phyloP scores from a whole-genome alignment of 2,888 invertebrate species.

The Monopis laevigella region DNA sequence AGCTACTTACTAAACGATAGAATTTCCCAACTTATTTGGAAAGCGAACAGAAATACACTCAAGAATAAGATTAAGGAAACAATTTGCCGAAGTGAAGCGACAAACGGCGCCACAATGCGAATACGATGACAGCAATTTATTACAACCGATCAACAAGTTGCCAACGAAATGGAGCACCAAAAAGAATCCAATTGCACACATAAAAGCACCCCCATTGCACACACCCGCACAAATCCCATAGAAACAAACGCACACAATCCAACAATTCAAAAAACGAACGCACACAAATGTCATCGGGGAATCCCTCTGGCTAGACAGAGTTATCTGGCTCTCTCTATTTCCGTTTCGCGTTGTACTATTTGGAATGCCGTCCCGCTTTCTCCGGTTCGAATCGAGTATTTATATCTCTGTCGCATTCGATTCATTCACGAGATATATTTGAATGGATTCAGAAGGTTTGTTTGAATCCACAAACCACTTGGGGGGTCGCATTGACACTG shows the following conservation, averaged over 20 bases:
- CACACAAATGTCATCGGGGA: constrained; percentile 66
- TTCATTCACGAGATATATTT: constrained; percentile 62
- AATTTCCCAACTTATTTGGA: too few relatives aligned
- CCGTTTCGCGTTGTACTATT: constrained; percentile 65
- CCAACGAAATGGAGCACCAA: constrained; percentile 35
- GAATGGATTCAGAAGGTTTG: constrained; percentile 49
- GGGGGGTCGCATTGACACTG: constrained; percentile 30
- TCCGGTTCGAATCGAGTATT: constrained; percentile 22
- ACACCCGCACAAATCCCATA: constrained; percentile 54
- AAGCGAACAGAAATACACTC: constrained; percentile 58
- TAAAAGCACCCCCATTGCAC: constrained; percentile 31
- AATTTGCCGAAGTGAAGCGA: constrained; percentile 63
- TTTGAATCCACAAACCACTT: constrained; percentile 44
- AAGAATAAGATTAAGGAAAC: constrained; percentile 48
- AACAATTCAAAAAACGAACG: constrained; percentile 41
- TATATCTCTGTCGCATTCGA: constrained; percentile 56
- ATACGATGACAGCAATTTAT: constrained; percentile 65
- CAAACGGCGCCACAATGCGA: constrained; percentile 64
- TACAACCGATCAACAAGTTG: constrained; percentile 67
- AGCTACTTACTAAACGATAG: too few relatives aligned
- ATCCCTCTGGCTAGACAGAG: constrained; percentile 67
- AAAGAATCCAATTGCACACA: constrained; percentile 45
- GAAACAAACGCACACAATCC: neutral
- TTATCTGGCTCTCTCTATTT: constrained; percentile 63
- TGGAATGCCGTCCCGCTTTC: constrained; percentile 52